Base-by-base conservation (phyloP, 2,888 invertebrate genomes). In the Hemaris fuciformis region DNA sequence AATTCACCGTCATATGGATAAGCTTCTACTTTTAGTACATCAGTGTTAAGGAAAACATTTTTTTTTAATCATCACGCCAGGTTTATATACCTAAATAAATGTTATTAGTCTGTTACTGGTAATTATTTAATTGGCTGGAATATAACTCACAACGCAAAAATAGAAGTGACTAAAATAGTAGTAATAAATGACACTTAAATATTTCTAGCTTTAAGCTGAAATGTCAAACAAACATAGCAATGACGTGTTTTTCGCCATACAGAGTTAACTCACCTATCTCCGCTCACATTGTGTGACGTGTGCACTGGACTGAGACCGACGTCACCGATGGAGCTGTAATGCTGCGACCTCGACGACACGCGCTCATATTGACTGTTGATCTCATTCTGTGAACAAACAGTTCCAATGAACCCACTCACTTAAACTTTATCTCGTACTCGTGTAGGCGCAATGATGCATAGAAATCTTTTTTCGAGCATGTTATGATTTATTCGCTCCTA, bases 321-420 rank as follows among this genome's bases (percentile, higher is more conserved):
- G 79, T 91, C 91, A 56, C 83, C 84, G 66, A 91, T 80, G 64
- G 85, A 80, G 66, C 81, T 71, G 81, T 84, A 85, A 18, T 75
- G 79, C 64, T 77, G 80, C 48, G 85, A 77, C 67, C 85, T 87
- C 59, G 91, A 88, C 62, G 91, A 86, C 69, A 89, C 89, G 57
- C 88, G 83, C 80, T 93, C 93, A 89, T 91, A 91, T 67, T 88
- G 87, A 68, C 83, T 90, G 86, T 92, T 93, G 77, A 90, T 79
- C 76, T 91, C 87, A 79, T 93, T 93, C 93, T 93, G 86, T 71
- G 42, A 68, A 83, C 71, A 79, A 75, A 66, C 13, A 8, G 5
- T 18, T 43, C 38, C 18, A 31, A 10, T 53, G 31, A 53, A 27
- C 27, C 7, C 53, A 53, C 42, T 34, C 15, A 25, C 38, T 25